phyloP scores from a whole-genome alignment of 2,113 vertebrate species.

The Seriola quinqueradiata region DNA sequence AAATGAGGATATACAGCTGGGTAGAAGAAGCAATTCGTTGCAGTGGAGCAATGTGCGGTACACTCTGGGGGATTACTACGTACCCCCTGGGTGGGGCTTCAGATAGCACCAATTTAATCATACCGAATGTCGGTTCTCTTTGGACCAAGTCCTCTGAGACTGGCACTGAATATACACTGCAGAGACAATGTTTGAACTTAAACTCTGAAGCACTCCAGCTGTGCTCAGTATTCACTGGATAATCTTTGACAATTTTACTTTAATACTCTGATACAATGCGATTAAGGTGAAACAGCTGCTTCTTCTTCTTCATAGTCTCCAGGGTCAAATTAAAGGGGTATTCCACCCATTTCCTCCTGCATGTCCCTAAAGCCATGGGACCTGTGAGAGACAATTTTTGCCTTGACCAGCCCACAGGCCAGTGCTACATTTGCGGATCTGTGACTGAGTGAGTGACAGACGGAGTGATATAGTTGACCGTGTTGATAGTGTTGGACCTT shows the following conservation, averaged over 20 bases:
- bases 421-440: too few relatives aligned
- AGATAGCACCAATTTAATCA: constrained; percentile 74
- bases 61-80: constrained; percentile 57
- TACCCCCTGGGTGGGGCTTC: constrained; percentile 64
- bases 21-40: constrained; percentile 47
- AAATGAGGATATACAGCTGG: constrained; percentile 57
- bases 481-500: too few relatives aligned
- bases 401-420: too few relatives aligned
- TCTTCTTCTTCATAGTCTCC: not conserved
- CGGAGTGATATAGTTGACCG: too few relatives aligned
- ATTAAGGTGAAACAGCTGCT: constrained; percentile 30
- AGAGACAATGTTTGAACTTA: constrained; percentile 58
- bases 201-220: constrained; percentile 35
- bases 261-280: constrained; percentile 11
- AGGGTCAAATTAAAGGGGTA: not conserved
- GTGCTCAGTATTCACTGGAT: constrained; percentile 15
- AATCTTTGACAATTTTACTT: constrained; percentile 39
- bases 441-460: too few relatives aligned
- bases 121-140: constrained; percentile 68
- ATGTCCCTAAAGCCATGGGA: not conserved
- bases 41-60: constrained; percentile 45
- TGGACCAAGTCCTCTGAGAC: constrained; percentile 62
- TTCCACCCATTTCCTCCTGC: too few relatives aligned
- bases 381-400: not conserved
- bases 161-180: constrained; percentile 51